Base-by-base conservation (phyloP, 2,113 vertebrate genomes). In the Euleptes europaea region DNA sequence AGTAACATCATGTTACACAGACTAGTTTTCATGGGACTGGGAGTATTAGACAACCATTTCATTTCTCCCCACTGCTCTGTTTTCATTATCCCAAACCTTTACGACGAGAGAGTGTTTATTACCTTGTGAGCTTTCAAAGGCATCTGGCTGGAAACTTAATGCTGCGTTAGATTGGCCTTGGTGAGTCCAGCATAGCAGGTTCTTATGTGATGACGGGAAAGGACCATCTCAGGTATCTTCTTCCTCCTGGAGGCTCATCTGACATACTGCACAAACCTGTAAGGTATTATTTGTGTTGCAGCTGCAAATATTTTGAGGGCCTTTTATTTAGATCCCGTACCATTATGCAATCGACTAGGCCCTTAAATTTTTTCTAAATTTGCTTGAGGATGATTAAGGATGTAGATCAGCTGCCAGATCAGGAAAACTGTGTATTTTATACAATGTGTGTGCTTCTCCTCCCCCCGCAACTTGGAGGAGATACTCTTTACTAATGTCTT, bases 31-130 rank as follows among this genome's bases (percentile, higher is more conserved):
- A 28, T 35, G 2, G 21, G 26, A 73, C 33, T 17, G 38, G n/a
- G 9, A 87, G 4, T 60, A 87, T 42, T 3, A 88, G 6, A 23
- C 5, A 89, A 4, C 72, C 79, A 80, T 72, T 86, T 87, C 89
- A 69, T 87, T 44, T 33, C 0, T 0, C 40, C 23, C 72, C 47
- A 1, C 19, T 57, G 3, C 13, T 84, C 89, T 86, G 23, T 65
- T 4, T 78, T 71, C 79, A 44, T 49, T 21, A 5, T 19, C 47
- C 1, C 54, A 31, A 81, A 15, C 60, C 73, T 2, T 15, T 21
- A 38, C 49, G 5, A 47, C 84, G 76, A 83, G 54, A 87, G 65
- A 87, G 81, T 0, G 21, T 0, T 87, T 35, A 35, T 69, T 69
- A 4, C 66, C 66, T 69, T 35, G 66, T 14, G 66, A 69, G 14